These are phyloP conservation scores for Chauna torquata DNA, from an alignment of 2,113 vertebrate species.

Conservation along the genomic window DNA sequence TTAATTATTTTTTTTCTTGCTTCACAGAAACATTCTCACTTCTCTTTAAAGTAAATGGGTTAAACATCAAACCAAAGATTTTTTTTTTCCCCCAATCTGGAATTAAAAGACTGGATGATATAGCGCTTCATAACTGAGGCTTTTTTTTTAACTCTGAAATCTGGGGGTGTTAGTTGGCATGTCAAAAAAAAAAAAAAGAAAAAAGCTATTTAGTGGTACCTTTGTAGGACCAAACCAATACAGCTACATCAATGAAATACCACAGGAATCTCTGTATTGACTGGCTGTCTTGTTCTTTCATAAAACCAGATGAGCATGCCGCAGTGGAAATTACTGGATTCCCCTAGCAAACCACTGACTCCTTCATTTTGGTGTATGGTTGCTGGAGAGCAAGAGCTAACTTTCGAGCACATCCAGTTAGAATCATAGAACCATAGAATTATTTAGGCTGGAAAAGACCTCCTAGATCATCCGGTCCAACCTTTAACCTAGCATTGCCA, in stretches of 20 bases:
- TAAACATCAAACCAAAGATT: not conserved
- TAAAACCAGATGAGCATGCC: not conserved
- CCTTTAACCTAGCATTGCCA: too few relatives aligned
- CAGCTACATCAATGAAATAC: not conserved
- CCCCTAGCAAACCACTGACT: not conserved
- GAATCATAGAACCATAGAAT: too few relatives aligned
- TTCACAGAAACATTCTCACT: not conserved
- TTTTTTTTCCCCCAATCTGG: not conserved
- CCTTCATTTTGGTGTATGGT: not conserved
- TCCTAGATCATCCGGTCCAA: too few relatives aligned
- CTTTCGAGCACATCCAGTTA: not conserved
- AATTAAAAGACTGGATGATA: not conserved
- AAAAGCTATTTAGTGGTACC: not conserved
- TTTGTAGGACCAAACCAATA: not conserved
- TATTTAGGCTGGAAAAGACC: too few relatives aligned
- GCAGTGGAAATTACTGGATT: not conserved
- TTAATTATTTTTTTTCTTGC: not conserved
- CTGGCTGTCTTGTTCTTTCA: not conserved
- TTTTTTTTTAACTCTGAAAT: not conserved
- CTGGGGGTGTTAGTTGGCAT: not conserved
- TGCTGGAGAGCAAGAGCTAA: not conserved
- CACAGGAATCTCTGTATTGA: not conserved
- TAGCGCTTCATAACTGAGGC: not conserved
- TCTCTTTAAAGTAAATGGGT: not conserved
- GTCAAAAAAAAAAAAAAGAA: not conserved